Percentiles rank a stretch among this genome's conserved stretches.
These are phyloP conservation scores for Mus spicilegus DNA, from an alignment of 2,113 vertebrate species.

Conservation along the genomic window DNA sequence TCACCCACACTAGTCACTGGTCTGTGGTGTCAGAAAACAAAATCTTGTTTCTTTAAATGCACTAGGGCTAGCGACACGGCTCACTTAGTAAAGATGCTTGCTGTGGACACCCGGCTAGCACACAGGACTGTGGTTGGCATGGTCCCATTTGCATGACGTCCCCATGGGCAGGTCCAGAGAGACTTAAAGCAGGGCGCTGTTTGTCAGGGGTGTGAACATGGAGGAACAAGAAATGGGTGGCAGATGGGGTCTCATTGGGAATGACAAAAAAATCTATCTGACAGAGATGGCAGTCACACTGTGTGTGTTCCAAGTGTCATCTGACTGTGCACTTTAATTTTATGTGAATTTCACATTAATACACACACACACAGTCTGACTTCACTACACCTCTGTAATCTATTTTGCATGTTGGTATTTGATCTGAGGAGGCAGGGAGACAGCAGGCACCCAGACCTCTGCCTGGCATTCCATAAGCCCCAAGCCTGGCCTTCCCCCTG, in stretches of 20 bases:
- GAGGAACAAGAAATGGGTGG: neutral
- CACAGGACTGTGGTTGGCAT: neutral
- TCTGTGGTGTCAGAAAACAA: conserved; percentile 99
- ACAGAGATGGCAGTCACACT: neutral
- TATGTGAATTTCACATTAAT: neutral
- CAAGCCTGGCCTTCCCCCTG: neutral
- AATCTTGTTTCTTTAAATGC: conserved; percentile 95
- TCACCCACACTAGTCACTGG: conserved; percentile 96
- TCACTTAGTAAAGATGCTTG: neutral
- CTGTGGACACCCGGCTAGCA: neutral
- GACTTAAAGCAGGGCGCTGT: neutral
- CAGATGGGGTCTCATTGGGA: neutral
- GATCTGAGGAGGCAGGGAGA: neutral
- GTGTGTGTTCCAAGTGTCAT: neutral
- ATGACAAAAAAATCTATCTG: neutral
- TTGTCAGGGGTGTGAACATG: neutral
- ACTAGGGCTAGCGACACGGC: neutral
- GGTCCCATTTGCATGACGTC: neutral
- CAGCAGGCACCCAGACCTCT: neutral
- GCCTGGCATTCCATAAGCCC: neutral
- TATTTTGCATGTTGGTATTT: neutral
- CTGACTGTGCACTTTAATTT: neutral
- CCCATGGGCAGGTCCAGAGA: neutral
- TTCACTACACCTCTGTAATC: neutral
- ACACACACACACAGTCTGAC: neutral